Base-by-base conservation (phyloP, 2,888 invertebrate genomes). In the Limnephilus auricula region DNA sequence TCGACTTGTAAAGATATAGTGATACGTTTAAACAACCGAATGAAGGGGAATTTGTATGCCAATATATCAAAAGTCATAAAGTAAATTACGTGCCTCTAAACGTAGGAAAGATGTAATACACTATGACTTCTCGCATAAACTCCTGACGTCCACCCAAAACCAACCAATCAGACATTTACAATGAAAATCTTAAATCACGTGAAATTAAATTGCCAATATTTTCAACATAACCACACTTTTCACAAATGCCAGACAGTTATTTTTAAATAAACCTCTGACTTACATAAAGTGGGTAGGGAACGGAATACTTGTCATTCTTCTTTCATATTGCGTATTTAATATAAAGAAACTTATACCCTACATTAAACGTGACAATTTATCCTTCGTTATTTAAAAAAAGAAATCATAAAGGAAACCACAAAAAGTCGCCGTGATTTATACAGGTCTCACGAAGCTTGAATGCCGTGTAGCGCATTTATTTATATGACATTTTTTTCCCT, bases 371-470 rank as follows among this genome's bases (percentile, higher is more conserved):
- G 87, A 25, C 87, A 15, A 18, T 32, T 88, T 88, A 88, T 88
- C 37, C 65, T 37, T 34, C 87, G 37, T 30, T 34, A 79, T 78
- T 88, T 88, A 78, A 88, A 78, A 50, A 86, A 87, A 90, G 79
- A 86, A 79, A 37, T 78, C 86, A 90, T 83, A 50, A 86, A 79
- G 88, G 91, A 91, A 91, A 91, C 91, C 91, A 65, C 91, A 91
- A 91, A 91, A 91, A 79, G 45, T 82, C 87, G 30, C 30, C 13
- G 78, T 91, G 88, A 91, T 91, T 91, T 91, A 91, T 91, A 91
- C 88, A 79, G 85, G 82, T 40, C 87, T 91, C 91, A 91, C 83
- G 82, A 89, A 78, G 90, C 90, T 87, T 31, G 79, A 87, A 87
- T 40, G 91, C 83, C 91, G 50, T 91, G 91, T 88, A 65, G 34